Percentiles rank a stretch among this genome's conserved stretches.
Evolutionary conservation across 2,113 vertebrate species (phyloP).

Genomic region (Sapajus apella): DNA sequence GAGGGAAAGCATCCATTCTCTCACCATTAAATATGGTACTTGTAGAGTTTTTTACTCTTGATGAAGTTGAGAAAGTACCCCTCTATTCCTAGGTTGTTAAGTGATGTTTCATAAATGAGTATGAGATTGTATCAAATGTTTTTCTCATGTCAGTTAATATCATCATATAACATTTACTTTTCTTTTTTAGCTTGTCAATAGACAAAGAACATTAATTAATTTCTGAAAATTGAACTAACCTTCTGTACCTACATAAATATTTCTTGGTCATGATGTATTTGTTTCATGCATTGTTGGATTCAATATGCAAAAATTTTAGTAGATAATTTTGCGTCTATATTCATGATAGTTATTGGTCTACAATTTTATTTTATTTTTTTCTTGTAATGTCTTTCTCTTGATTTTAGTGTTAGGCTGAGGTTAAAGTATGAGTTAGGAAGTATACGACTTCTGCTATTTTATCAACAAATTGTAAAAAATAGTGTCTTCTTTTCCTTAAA

Average conservation of each 20-base stretch:
- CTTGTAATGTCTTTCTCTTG: background rate
- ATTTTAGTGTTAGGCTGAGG: background rate
- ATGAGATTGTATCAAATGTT: background rate
- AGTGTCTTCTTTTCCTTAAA: background rate
- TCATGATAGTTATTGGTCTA: background rate
- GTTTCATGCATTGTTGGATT: background rate
- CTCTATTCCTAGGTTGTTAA: too few species aligned
- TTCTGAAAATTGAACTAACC: background rate
- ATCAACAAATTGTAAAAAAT: background rate
- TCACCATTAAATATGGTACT: background rate
- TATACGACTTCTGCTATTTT: background rate
- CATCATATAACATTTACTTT: background rate
- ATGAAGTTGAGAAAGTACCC: too few species aligned
- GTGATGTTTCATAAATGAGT: too few species aligned
- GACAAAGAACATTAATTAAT: background rate
- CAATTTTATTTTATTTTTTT: background rate
- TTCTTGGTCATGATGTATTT: background rate
- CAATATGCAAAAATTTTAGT: background rate
- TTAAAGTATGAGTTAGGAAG: background rate
- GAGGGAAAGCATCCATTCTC: background rate
- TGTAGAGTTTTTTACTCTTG: background rate
- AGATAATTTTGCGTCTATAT: background rate
- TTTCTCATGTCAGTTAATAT: background rate
- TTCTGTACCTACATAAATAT: background rate
- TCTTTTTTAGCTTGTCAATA: background rate